Evolutionary conservation across 2,888 invertebrate species (phyloP).

Genomic region (Drosophila helvetica): DNA sequence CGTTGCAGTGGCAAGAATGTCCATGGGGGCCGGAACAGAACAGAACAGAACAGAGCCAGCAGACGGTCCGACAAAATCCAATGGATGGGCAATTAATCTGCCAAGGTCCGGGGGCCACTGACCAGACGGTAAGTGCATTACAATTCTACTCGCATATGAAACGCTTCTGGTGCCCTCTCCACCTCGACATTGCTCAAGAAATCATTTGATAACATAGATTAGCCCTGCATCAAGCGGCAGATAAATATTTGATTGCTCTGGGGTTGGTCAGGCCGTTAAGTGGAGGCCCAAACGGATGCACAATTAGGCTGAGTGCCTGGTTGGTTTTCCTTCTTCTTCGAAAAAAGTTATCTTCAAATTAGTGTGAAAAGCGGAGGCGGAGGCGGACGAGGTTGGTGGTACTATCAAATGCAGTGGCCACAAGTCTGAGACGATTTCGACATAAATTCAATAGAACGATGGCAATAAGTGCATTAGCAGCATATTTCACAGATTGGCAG

Average conservation of each 20-base stretch:
- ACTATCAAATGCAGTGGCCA: slow-evolving; percentile 43
- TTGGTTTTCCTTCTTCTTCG: neutral
- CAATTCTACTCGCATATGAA: neutral
- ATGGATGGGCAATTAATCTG: slow-evolving; percentile 60
- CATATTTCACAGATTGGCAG: slow-evolving; percentile 79
- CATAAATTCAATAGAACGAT: slow-evolving; percentile 73
- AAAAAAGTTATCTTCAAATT: slow-evolving; percentile 55
- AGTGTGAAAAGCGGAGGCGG: slow-evolving; percentile 25
- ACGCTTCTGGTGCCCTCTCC: neutral
- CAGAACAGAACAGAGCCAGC: too few species aligned
- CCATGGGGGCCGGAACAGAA: neutral
- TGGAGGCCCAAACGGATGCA: slow-evolving; percentile 42
- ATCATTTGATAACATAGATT: neutral
- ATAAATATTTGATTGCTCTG: neutral
- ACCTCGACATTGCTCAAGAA: neutral
- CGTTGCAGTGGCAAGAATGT: neutral
- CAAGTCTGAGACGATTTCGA: slow-evolving; percentile 59
- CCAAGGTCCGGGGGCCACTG: slow-evolving; percentile 7
- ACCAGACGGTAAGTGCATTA: neutral
- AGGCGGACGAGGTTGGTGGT: neutral
- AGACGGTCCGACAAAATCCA: neutral
- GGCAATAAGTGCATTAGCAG: slow-evolving; percentile 78
- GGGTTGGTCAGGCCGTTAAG: neutral
- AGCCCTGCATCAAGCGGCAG: neutral
- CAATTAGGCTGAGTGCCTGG: slow-evolving; percentile 67